Evolutionary conservation across 2,888 invertebrate species (phyloP), one percentile per base, ranked within the genome.

Genomic region (Alviniconcha strummeri): DNA sequence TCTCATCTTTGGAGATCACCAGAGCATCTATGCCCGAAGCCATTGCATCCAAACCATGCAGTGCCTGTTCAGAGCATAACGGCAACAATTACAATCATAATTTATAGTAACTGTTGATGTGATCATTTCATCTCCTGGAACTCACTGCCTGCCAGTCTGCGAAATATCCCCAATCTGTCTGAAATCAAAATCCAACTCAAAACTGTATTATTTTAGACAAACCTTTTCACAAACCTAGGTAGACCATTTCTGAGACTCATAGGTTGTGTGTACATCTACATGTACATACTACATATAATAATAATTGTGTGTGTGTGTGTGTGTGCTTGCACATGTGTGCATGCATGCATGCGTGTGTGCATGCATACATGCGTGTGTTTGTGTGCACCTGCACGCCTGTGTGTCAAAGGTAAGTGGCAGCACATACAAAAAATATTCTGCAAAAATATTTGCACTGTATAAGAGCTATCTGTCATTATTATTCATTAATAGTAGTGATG

Each of bases 1-100:
- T 93, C 83, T 93, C 93, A 57, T 88, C 86, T 74, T 90, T 85
- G 9, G 87, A 86, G 5, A 85, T 75, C 75, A 89, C 88, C 60
- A 90, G 36, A 5, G 83, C 83, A 75, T 91, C 90, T 67, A 81
- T 81, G 7, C 7, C 60, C 52, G 81, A 81, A 13, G 60, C 60
- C 74, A 81, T 81, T 13, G 36, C 67, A 5, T 8, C 36, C 13
- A 60, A 36, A 36, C 17, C 17, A 7, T 52, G 54, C 75, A 57
- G 11, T n/a, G 57, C 11, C 76, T 77, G 76, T n/a, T 8, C 15
- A 75, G 6, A 19, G 52, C 15, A 64, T 64, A 64, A 13, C 4
- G 64, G 15, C 15, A 64, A 15, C 11, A 9, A 64, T 13, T 13
- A 64, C 15, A 9, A 15, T 64, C 64, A 64, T 64, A 13, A 64